A percentile compares a stretch with the other conserved stretches of the same genome.
Conservation (phyloP, 2,113 vertebrate genomes). For the Ophthalmolycus amberensis region DNA sequence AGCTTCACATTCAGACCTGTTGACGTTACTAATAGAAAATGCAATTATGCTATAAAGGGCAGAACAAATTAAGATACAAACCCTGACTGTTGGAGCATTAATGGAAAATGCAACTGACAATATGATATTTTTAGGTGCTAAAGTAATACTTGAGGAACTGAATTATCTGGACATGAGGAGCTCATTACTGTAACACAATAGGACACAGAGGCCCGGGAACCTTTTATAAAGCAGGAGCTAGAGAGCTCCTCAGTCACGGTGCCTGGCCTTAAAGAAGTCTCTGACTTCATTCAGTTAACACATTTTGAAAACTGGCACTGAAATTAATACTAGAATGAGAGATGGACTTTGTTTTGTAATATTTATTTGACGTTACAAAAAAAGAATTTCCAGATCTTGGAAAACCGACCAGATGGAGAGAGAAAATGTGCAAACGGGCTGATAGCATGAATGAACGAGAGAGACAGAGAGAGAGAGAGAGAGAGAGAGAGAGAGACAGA, state of each 20-base stretch:
- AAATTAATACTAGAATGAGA: not conserved
- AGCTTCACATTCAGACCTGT: not conserved
- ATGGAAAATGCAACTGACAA: not conserved
- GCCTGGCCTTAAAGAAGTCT: constrained; percentile 4
- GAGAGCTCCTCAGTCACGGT: no score
- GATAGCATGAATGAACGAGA: not conserved
- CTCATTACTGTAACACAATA: not conserved
- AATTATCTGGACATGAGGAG: not conserved
- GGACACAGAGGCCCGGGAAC: no score
- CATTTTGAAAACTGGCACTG: not conserved
- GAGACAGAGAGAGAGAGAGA: not conserved
- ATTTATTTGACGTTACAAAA: not conserved
- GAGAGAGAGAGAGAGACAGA: not conserved
- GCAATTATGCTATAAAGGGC: constrained; percentile 35
- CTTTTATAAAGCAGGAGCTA: not conserved
- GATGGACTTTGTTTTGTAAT: not conserved
- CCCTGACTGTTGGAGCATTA: not conserved
- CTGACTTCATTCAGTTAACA: not conserved
- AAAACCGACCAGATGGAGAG: not conserved
- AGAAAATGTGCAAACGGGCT: not conserved
- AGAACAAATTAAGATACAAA: not conserved
- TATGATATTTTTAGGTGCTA: not conserved
- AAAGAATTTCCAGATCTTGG: not conserved
- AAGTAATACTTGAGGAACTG: not conserved
- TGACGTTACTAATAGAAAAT: constrained; percentile 3